Evolutionary conservation across 2,888 invertebrate genomes (phyloP), one percentile per base, ranked within the genome.

Genomic region (Nymphalis polychloros): DNA sequence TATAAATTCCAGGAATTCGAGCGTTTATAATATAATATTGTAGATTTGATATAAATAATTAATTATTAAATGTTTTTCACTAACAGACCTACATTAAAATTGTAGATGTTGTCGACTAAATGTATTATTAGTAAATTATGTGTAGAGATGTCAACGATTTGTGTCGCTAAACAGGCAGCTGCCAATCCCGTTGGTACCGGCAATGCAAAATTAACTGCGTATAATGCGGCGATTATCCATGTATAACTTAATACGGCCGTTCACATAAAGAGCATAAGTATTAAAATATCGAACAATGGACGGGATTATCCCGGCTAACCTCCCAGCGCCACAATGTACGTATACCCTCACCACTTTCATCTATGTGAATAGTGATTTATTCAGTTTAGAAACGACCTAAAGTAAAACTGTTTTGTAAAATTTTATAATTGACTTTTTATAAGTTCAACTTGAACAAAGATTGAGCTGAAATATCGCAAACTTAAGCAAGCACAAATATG

Each of bases 191-290:
- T 78, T 79, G 81, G 69, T 70, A 72, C 70, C 77, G 77, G 80
- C 84, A 86, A 89, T 87, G 89, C 87, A 88, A 92, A 92, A 91
- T 91, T 90, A 92, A 90, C 88, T 88, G 88, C 76, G 82, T 80
- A 92, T 92, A 92, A 92, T 89, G 83, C 88, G 77, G 81, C 89
- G 92, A 92, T 92, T 92, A 92, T 90, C 90, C 88, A 89, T 87
- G 87, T 91, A 92, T 88, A 88, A 90, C 85, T 92, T 90, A 90
- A 92, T 92, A 90, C 89, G 88, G 84, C 84, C 85, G 82, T 82
- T 83, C 84, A 77, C 83, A 92, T 90, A 92, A 92, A 85, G 84
- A 86, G 83, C 81, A 86, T 89, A 90, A 90, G 90, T 87, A 91
- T 90, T 88, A 90, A 90, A 90, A 90, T 90, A 90, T 86, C 84